Evolutionary conservation across 2,797 vertebrate species (phyloP), one percentile per base, ranked within the genome.

Genomic region (Ceyx erithaca): DNA sequence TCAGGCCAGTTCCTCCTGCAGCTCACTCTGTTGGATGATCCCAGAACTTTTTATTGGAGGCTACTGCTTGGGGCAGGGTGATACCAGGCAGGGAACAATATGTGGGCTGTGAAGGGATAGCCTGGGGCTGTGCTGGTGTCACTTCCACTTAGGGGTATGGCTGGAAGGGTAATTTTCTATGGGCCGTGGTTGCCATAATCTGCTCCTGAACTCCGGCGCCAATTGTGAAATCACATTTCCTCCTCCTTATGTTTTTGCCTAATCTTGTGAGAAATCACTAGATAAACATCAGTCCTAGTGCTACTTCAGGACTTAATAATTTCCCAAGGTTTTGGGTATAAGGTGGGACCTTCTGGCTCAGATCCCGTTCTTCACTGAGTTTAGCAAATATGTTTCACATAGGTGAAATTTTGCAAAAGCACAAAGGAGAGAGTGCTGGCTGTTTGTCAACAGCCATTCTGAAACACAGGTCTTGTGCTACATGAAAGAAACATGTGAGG

Each of bases 251-350:
- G 0, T 69, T 86, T 51, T 94, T 91, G 73, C 1, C 2, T 80
- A 91, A 95, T 80, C 75, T 22, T 23, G 64, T 90, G 94, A 90
- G 88, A 90, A 94, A 85, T 89, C 2, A 0, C 19, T 21, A 88
- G 91, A 79, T 95, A 92, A 3, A 12, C 57, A 90, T 93, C 87
- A 61, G 57, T 67, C 26, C 68, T 31, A 5, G 41, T 43, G 48
- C 85, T 85, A 51, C 83, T 88, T 68, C 8, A 22, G 80, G 75
- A 82, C 43, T 70, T 91, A 1, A 2, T 35, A 12, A 22, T 89
- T 92, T 92, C 85, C 67, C 75, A 87, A 76, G 87, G 46, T 84
- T 58, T 54, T 67, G 49, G 41, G 40, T 12, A 31, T 33, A 33
- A 88, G 61, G 64, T 83, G 73, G 55, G 51, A 83, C 51, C 28